Evolutionary conservation across 2,113 vertebrate genomes (phyloP).

Genomic region (Podarcis raffonei): DNA sequence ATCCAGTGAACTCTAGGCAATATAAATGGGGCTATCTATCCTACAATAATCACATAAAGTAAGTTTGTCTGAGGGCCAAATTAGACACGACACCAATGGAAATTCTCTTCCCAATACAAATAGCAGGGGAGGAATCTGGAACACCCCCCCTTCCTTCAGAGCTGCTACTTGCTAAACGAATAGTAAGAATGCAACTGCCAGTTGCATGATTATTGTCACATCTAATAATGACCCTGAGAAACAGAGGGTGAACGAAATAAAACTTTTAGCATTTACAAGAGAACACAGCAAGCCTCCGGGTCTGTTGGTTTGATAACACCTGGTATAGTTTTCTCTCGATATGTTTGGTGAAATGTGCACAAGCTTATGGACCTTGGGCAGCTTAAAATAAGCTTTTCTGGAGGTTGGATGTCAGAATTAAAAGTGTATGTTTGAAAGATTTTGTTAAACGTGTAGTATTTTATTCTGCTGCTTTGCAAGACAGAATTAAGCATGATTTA

Average conservation of each 20-base stretch:
- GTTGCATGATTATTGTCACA: not conserved
- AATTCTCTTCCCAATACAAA: not conserved
- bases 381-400: not conserved
- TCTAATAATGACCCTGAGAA: too few relatives aligned
- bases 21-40: not conserved
- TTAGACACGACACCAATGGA: not conserved
- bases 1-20: not conserved
- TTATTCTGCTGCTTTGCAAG: not conserved
- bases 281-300: not conserved
- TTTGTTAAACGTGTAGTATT: not conserved
- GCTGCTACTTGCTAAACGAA: not conserved
- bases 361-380: not conserved
- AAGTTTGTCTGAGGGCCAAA: not conserved
- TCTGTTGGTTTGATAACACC: not conserved
- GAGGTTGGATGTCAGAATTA: not conserved
- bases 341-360: not conserved
- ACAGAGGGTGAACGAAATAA: not conserved
- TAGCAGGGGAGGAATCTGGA: not conserved
- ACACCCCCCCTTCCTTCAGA: not conserved
- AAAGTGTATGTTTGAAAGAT: not conserved
- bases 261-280: not conserved
- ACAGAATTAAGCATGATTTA: not conserved
- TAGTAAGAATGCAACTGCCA: not conserved
- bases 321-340: not conserved
- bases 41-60: not conserved